Evolutionary conservation across 1,140 invertebrate genomes (phyloP).

Genomic region (Ceratosolen solmsi): DNA sequence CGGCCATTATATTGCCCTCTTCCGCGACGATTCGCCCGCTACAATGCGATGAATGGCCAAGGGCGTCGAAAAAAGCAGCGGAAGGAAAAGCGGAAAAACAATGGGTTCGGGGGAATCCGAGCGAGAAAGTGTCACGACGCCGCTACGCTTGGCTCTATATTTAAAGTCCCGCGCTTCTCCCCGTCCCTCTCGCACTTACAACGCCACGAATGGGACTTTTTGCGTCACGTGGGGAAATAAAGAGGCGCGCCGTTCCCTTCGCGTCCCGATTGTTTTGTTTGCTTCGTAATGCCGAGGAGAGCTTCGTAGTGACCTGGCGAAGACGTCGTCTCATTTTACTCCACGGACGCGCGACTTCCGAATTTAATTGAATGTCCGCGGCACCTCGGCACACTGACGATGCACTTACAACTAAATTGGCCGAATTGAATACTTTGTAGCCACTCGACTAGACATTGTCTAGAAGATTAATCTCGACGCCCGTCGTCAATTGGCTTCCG

Average conservation of each 20-base stretch:
- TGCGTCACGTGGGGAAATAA: too few species aligned
- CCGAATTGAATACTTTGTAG: not conserved
- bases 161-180: constrained; percentile 14
- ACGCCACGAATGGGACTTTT: too few species aligned
- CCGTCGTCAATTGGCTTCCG: too few species aligned
- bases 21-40: not conserved
- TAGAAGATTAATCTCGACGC: too few species aligned
- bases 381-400: too few species aligned
- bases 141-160: not conserved
- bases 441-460: not conserved
- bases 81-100: constrained; percentile 5
- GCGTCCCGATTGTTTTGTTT: too few species aligned
- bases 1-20: not conserved
- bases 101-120: not conserved
- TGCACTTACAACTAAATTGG: not conserved
- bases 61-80: not conserved
- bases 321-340: not conserved
- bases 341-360: not conserved
- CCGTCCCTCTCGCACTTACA: not conserved
- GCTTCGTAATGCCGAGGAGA: too few species aligned
- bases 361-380: constrained; percentile 1
- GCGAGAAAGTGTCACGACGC: too few species aligned
- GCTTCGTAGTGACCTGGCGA: too few species aligned
- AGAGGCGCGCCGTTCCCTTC: too few species aligned
- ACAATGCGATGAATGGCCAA: not conserved